Evolutionary conservation across 2,888 invertebrate genomes (phyloP).

Genomic region (Ormia ochracea): DNA sequence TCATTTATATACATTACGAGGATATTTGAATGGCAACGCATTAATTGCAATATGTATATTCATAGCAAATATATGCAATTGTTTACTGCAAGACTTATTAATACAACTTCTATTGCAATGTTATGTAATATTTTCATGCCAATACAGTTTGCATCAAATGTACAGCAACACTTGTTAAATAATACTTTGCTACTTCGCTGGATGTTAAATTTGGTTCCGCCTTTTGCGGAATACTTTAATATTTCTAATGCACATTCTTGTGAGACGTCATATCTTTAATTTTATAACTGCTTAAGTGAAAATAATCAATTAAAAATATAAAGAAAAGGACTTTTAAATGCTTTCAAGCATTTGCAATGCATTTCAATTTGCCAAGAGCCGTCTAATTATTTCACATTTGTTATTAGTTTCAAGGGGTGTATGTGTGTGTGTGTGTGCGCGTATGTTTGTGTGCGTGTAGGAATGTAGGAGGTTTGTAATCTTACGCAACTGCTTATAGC

Average conservation of each 20-base stretch:
- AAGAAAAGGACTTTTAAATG: neutral
- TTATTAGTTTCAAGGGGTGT: neutral
- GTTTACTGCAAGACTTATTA: constrained; percentile 1
- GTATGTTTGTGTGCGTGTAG: neutral
- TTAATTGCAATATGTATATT: too few species aligned
- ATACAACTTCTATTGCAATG: neutral
- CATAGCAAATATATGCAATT: constrained; percentile 6
- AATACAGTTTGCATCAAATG: neutral
- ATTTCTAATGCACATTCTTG: neutral
- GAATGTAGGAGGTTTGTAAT: constrained; percentile 5
- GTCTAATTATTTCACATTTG: constrained; percentile 26
- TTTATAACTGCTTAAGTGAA: constrained; percentile 9
- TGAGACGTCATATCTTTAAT: neutral
- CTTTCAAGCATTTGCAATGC: constrained; percentile 13
- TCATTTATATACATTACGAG: neutral
- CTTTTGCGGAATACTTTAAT: neutral
- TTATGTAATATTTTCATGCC: neutral
- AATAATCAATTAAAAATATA: neutral
- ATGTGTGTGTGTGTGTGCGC: neutral
- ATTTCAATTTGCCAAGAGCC: neutral
- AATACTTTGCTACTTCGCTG: too few species aligned
- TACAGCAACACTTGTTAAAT: neutral
- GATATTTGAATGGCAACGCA: too few species aligned
- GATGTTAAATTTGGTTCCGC: too few species aligned
- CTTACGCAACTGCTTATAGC: neutral